These are phyloP conservation scores for Mesocentrotus franciscanus DNA, from an alignment of 53 echinoderm and acorn worm genomes.

Conservation along the genomic window DNA sequence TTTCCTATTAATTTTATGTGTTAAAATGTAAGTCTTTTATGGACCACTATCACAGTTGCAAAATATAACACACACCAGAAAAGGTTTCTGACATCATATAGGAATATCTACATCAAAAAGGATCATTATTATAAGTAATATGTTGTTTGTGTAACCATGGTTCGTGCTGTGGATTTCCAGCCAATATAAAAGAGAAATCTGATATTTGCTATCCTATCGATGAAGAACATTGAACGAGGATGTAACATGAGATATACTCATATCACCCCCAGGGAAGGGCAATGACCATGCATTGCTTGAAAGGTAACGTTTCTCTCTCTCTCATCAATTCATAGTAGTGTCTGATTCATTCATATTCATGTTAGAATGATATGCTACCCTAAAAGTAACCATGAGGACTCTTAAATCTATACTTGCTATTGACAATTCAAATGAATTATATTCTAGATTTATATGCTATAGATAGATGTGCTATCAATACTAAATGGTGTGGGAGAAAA, in stretches of 20 bases:
- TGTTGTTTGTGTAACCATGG: neutral
- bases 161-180: neutral
- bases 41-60: neutral
- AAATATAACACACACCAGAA: neutral
- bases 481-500: neutral
- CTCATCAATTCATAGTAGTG: neutral
- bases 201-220: neutral
- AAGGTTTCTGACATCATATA: neutral
- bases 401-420: neutral
- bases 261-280: neutral
- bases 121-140: neutral
- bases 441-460: neutral
- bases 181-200: neutral
- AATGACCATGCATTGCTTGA: neutral
- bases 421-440: neutral
- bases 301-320: neutral
- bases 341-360: neutral
- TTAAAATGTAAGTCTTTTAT: neutral
- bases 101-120: neutral
- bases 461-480: neutral
- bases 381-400: neutral
- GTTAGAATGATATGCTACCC: neutral
- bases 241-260: neutral
- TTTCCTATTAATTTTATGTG: neutral
- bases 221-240: neutral